phyloP scores from a whole-genome alignment of 2,888 invertebrate species.

The Luperina testacea region DNA sequence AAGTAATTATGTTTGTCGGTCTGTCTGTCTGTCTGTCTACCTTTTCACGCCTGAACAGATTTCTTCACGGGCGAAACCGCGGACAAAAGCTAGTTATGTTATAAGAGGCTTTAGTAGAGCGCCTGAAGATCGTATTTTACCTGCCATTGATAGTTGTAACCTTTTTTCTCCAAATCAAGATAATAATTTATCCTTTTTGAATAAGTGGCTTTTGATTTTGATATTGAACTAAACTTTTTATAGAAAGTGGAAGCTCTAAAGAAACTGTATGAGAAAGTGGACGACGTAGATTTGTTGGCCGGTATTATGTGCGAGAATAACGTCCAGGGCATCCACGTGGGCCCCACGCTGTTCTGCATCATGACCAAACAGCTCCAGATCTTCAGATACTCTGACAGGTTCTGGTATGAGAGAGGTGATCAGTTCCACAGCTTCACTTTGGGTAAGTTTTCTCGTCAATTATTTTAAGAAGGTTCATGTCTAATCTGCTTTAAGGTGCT shows the following conservation, averaged over 20 bases:
- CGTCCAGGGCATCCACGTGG: constrained; percentile 75
- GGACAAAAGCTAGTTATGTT: neutral
- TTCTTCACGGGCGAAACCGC: neutral
- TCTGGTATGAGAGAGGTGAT: constrained; percentile 83
- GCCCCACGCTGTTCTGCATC: constrained; percentile 81
- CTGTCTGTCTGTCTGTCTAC: neutral
- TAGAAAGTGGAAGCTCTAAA: constrained; percentile 81
- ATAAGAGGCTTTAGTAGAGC: neutral
- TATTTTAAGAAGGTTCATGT: neutral
- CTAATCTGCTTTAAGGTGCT: neutral
- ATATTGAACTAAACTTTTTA: constrained; percentile 43
- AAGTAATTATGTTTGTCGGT: neutral
- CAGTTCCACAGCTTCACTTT: constrained; percentile 80
- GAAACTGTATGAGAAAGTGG: constrained; percentile 75
- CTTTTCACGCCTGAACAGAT: neutral
- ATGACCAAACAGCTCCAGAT: constrained; percentile 78
- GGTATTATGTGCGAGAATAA: constrained; percentile 79
- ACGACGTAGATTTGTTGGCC: constrained; percentile 80
- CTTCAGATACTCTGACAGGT: constrained; percentile 78
- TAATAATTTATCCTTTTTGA: neutral
- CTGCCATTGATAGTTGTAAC: neutral
- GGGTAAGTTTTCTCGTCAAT: constrained; percentile 68
- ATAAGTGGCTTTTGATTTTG: neutral
- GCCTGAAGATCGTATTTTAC: neutral
- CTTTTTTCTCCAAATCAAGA: neutral